Evolutionary conservation across 2,888 invertebrate species (phyloP), one percentile per base, ranked within the genome.

Genomic region (Creontiades dilutus): DNA sequence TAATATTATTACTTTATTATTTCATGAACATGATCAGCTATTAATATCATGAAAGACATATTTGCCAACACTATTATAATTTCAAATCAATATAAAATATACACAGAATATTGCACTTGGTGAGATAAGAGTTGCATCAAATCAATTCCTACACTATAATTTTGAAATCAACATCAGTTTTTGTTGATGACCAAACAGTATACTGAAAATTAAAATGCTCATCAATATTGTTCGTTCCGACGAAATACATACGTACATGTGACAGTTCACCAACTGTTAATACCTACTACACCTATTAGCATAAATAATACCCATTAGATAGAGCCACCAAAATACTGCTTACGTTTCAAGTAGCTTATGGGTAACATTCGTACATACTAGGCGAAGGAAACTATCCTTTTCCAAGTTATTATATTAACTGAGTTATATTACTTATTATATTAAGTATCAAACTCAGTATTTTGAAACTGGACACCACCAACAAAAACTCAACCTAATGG

Each of bases 101-200:
- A 88, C 78, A 88, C 52, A 19, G 80, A 88, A 27, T 88, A 88
- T 88, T 88, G 88, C 88, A 88, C 88, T 88, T 88, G 55, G 88
- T 88, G 88, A 88, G 78, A 75, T 75, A n/a, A 86, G 46, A 68
- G 46, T 75, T 86, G 47, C 86, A 75, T 52, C 19, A 23, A 82
- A 47, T 52, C 55, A 82, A 23, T n/a, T 28, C n/a, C 2, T 37
- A 52, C 16, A 27, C 28, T 75, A 37, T 7, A 37, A 78, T 46
- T 19, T 1, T 46, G 46, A 14, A 78, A 78, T 46, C 37, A 78
- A 78, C 78, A 78, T 3, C 19, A 78, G 2, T 46, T 78, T 46
- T 78, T 14, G 52, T 52, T 52, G 52, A 52, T 52, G 16, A 52
- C 68, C n/a, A 19, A 68, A 68, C 27, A 68, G 68, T 4, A 27